A percentile compares a stretch with the other conserved stretches of the same genome.
Conservation (phyloP, 2,888 invertebrate genomes). For the Oscheius onirici region DNA sequence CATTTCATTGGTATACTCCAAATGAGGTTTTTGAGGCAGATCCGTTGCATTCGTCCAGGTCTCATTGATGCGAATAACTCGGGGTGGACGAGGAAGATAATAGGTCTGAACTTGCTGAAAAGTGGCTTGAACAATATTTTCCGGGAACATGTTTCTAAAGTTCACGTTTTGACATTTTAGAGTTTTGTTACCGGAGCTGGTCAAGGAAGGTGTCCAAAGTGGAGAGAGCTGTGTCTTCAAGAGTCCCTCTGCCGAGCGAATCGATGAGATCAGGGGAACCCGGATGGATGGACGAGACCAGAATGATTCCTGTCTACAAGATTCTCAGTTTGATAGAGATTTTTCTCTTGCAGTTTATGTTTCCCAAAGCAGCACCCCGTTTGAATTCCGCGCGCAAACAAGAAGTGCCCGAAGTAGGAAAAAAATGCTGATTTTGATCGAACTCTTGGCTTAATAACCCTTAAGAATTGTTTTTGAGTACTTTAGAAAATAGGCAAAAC, state of each 20-base stretch:
- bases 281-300: slow-evolving; percentile 79
- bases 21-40: slow-evolving; percentile 56
- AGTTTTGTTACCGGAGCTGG: slow-evolving; percentile 80
- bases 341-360: too few relatives aligned
- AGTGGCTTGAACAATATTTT: slow-evolving; percentile 86
- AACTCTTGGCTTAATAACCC: too few relatives aligned
- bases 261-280: slow-evolving; percentile 75
- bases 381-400: too few relatives aligned
- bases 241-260: slow-evolving; percentile 64
- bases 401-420: too few relatives aligned
- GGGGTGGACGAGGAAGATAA: slow-evolving; percentile 38
- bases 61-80: slow-evolving; percentile 42
- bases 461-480: too few relatives aligned
- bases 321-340: too few relatives aligned
- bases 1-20: slow-evolving; percentile 76
- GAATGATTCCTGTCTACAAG: slow-evolving; percentile 76
- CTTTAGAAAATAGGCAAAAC: too few relatives aligned
- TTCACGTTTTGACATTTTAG: not conserved
- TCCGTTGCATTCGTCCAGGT: slow-evolving; percentile 47
- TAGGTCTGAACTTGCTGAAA: slow-evolving; percentile 68
- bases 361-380: too few relatives aligned
- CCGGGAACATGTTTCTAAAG: slow-evolving; percentile 87
- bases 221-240: slow-evolving; percentile 70
- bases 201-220: slow-evolving; percentile 85
- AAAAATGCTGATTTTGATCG: too few relatives aligned